A percentile compares a stretch with the other conserved stretches of the same genome.
Evolutionary conservation across 2,888 invertebrate genomes (phyloP).

Genomic region (Chrysina gloriosa): DNA sequence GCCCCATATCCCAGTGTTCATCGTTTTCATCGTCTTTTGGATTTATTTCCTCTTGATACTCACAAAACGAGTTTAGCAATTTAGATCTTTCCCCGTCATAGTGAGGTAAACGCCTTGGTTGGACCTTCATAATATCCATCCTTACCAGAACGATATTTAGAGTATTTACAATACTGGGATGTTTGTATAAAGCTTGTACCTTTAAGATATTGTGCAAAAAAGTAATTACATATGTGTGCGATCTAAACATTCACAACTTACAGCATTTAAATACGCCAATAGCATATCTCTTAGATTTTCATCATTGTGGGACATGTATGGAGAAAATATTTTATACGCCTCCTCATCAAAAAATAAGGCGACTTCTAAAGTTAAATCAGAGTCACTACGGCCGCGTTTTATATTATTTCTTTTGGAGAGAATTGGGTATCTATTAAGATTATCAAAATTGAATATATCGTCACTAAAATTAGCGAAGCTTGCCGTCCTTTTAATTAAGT

Average conservation of each 20-base stretch:
- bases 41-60: constrained; percentile 75
- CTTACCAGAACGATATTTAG: constrained; percentile 78
- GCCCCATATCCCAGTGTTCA: constrained; percentile 83
- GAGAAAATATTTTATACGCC: constrained; percentile 77
- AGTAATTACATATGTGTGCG: neutral
- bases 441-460: constrained; percentile 33
- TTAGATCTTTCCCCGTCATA: constrained; percentile 75
- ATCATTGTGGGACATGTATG: constrained; percentile 75
- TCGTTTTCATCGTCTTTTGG: constrained; percentile 75
- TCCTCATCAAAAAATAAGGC: constrained; percentile 82
- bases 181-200: constrained; percentile 85
- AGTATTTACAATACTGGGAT: constrained; percentile 75
- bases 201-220: constrained; percentile 58
- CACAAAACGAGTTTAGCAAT: constrained; percentile 80
- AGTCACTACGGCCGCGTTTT: neutral
- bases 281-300: constrained; percentile 77
- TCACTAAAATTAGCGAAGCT: constrained; percentile 57
- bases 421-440: neutral
- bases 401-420: constrained; percentile 46
- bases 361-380: constrained; percentile 73
- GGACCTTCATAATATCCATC: constrained; percentile 76
- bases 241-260: constrained; percentile 51
- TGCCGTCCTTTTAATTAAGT: constrained; percentile 70
- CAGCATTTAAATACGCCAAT: constrained; percentile 82
- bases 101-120: constrained; percentile 73